Conservation (phyloP, 2,113 vertebrate species). For the Aptenodytes forsteri region DNA sequence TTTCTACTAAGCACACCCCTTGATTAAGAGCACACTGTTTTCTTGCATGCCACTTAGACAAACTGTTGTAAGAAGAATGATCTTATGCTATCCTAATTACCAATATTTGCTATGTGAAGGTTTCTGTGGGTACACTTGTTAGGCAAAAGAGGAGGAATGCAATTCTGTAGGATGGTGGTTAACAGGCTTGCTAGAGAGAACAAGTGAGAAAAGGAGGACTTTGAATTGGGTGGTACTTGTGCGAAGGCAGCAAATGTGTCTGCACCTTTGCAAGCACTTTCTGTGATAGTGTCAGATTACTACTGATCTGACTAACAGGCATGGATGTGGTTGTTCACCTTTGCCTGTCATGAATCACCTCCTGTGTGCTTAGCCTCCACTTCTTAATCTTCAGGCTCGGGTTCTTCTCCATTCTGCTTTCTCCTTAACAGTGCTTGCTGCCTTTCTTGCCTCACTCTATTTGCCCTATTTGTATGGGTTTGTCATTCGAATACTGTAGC, state of each 20-base stretch:
- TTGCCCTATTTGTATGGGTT: neutral
- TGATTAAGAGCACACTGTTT: neutral
- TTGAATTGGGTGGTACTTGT: neutral
- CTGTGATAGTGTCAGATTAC: neutral
- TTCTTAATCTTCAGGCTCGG: neutral
- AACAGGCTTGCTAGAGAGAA: neutral
- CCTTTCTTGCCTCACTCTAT: neutral
- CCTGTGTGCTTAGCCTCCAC: neutral
- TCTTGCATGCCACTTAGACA: neutral
- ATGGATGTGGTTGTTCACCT: neutral
- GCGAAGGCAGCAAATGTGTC: neutral
- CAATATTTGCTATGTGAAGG: neutral
- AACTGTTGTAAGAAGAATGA: neutral
- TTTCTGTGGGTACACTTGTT: slow-evolving; percentile 15
- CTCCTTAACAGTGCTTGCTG: neutral
- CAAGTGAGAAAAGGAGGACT: neutral
- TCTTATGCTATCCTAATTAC: neutral
- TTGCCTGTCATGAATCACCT: neutral
- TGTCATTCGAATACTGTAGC: fast-evolving
- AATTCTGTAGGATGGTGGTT: neutral
- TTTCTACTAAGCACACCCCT: neutral
- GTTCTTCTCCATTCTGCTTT: neutral
- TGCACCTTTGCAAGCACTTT: neutral
- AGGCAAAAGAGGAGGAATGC: neutral
- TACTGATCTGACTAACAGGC: neutral